Evolutionary conservation across 1,140 invertebrate genomes (phyloP).

Genomic region (Calephelis nemesis): DNA sequence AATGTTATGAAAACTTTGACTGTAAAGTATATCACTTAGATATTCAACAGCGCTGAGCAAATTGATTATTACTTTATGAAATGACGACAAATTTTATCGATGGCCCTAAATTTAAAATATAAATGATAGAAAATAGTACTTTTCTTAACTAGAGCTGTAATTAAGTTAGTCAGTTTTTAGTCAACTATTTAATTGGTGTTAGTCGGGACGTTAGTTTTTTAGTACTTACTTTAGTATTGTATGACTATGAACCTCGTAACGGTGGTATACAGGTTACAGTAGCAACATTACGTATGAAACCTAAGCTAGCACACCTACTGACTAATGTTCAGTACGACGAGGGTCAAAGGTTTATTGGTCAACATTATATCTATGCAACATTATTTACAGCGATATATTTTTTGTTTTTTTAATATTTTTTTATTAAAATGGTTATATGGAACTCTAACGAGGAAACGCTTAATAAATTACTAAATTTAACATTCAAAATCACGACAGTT

Average conservation of each 20-base stretch:
- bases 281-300: conserved; percentile 9
- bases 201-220: conserved; percentile 9
- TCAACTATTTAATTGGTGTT: not conserved
- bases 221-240: not conserved
- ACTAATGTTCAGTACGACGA: conserved; percentile 11
- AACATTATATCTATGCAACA: conserved; percentile 10
- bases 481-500: not conserved
- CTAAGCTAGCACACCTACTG: conserved; percentile 9
- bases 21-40: no score
- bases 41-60: not conserved
- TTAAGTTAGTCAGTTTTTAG: conserved; percentile 2
- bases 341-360: not conserved
- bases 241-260: conserved; percentile 6
- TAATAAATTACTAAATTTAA: not conserved
- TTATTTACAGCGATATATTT: conserved; percentile 11
- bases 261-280: conserved; percentile 15
- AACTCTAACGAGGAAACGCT: not conserved
- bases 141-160: not conserved
- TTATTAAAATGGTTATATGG: not conserved
- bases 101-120: conserved; percentile 1
- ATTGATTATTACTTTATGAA: not conserved
- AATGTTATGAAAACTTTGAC: no score
- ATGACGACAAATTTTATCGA: not conserved
- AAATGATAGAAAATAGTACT: not conserved
- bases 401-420: not conserved